Evolutionary conservation across 2,113 vertebrate genomes (phyloP), one percentile per base, ranked within the genome.

Genomic region (Rana temporaria): DNA sequence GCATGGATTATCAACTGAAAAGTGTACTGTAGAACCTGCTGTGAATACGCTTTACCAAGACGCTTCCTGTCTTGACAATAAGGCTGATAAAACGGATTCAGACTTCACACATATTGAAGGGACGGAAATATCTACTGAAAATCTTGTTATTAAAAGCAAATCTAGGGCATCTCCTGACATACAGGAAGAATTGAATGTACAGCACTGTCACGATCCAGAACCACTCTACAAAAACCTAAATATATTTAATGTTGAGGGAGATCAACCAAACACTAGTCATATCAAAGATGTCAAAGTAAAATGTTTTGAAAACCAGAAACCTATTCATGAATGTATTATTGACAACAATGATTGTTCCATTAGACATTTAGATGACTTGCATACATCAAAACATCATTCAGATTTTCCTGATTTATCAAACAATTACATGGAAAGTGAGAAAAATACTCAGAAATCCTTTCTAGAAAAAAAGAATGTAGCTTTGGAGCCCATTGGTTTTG

Each of bases 11-110:
- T 84, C 89, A 85, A 34, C 64, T 85, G 78, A 88, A 42, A 74
- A 82, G 76, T 90, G 89, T 60, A 93, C 89, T 84, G 87, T 93
- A 9, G 85, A 87, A 78, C 89, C 87, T 83, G 63, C 65, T 74
- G 84, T 69, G 14, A 78, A 84, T 84, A 90, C 92, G 86, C 87
- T 87, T 55, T 83, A 86, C 85, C 81, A 88, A 64, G 89, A 88
- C 79, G 78, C 88, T 71, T n/a, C 69, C 85, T 72, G 87, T 86
- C 34, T 85, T 87, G 78, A 56, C 76, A 34, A 68, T 69, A 2
- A 8, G 12, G 63, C 30, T 56, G 86, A 87, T 70, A 85, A 72
- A 42, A 78, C 86, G 85, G 81, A 73, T 18, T 19, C 79, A 48
- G 84, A 86, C 88, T 48, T 82, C 56, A 91, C 86, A 76, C 86